Conservation (phyloP, 2,888 invertebrate genomes). For the Metallyticus violacea region DNA sequence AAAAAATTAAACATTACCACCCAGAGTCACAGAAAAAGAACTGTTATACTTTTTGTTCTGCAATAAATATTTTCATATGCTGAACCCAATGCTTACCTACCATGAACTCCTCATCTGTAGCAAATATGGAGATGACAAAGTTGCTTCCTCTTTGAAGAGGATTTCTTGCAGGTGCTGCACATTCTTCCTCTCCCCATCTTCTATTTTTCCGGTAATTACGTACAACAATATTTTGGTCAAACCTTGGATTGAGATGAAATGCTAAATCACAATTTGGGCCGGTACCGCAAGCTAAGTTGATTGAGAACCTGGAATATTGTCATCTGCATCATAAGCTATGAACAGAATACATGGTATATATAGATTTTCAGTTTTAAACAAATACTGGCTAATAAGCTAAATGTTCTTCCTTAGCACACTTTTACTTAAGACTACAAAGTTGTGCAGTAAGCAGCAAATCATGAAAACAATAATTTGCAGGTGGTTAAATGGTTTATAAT, state of each 20-base stretch:
- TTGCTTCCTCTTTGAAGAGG: conserved; percentile 51
- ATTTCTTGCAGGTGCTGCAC: conserved; percentile 36
- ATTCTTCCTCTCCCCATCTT: conserved; percentile 75
- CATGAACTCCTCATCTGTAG: conserved; percentile 50
- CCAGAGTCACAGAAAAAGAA: no score
- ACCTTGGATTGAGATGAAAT: conserved; percentile 77
- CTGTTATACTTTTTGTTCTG: no score
- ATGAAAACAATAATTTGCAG: no score
- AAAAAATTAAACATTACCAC: no score
- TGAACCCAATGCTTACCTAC: conserved; percentile 17
- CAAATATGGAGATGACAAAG: conserved; percentile 59
- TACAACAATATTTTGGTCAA: conserved; percentile 74
- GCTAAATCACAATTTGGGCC: conserved; percentile 57
- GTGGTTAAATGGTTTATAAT: no score
- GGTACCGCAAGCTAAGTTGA: conserved; percentile 57
- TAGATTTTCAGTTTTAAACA: no score
- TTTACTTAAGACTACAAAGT: no score
- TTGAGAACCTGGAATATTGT: conserved; percentile 54
- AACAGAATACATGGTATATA: background rate
- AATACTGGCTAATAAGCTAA: no score
- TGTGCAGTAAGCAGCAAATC: no score
- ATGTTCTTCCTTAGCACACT: no score
- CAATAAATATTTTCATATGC: background rate
- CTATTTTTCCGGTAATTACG: conserved; percentile 66
- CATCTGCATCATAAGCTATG: background rate